Base-by-base conservation (phyloP, 2,888 invertebrate species). In the Laspeyria flexula region DNA sequence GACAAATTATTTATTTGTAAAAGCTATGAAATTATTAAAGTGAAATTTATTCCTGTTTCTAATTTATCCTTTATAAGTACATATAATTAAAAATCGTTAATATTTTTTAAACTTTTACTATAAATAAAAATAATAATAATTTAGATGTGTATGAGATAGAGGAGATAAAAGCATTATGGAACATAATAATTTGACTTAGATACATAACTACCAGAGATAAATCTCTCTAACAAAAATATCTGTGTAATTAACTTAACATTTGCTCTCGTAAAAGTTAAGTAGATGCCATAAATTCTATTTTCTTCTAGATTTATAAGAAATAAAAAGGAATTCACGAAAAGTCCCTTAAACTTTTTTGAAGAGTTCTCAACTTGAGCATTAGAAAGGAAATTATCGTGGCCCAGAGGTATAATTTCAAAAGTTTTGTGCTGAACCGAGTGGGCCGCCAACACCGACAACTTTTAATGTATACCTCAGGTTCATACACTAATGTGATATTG, bases 331-430 rank as follows among this genome's bases (percentile, higher is more conserved):
- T 75, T 77, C 71, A 72, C 68, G 63, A 72, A 74, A 75, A 75
- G 71, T 71, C 65, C 60, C 70, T 41, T 59, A 75, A 85, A 84
- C 59, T 79, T 85, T 67, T 79, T 75, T 73, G 74, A 80, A 76
- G 77, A 77, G 75, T 79, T 75, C 71, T 73, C 68, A 84, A 85
- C 82, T 86, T 83, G 58, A 70, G 75, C 78, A 80, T 87, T 85
- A 86, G 81, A 84, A 85, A 82, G 81, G 79, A 85, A 87, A 87
- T 86, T 85, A 86, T 83, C 75, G 78, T 75, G 66, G 78, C 73
- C 70, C 72, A 72, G 72, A 78, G 81, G 76, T 83, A 84, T 83
- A 85, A 86, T 83, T 84, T 80, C 63, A 65, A 71, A 85, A 86
- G 80, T 84, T 86, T 81, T 56, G 57, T 62, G 65, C 71, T 60